Base-by-base conservation (phyloP, 2,797 vertebrate species). In the Chrysolophus pictus region DNA sequence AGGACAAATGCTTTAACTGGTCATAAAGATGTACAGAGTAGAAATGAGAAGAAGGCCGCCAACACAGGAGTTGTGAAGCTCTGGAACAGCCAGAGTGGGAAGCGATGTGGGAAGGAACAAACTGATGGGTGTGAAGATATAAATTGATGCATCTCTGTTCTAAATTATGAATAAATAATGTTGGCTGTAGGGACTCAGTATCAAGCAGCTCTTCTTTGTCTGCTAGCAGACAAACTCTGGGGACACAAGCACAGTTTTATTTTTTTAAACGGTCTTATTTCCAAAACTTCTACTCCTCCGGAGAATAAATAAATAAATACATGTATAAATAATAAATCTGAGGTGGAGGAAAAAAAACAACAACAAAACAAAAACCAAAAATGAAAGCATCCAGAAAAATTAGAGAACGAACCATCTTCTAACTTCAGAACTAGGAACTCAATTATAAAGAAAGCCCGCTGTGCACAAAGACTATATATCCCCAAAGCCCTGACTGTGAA, bases 151-250 rank as follows among this genome's bases (percentile, higher is more conserved):
- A 76, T 93, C 81, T 84, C 42, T 72, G 47, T 17, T 88, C 80
- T 76, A 92, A 91, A 90, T 84, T 81, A 86, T 89, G 65, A 94
- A 95, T 80, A 95, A 92, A 91, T 95, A 92, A 85, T 72, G 72
- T 12, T 91, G 49, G 31, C 19, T 85, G 21, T 28, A 59, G 14
- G 55, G 55, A 58, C 58, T 77, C 59, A 83, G 69, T 46, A 65
- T 77, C 62, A 92, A 41, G 22, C 28, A 71, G 24, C 28, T 88
- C 60, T 85, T 26, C 29, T 68, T 14, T 73, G 8, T 31, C 47
- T 47, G 19, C 17, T 46, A 39, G 72, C 46, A 73, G 29, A 83
- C 11, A 80, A 65, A 87, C 46, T 87, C 58, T 1, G 8, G 41
- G 62, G 62, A 77, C 42, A 29, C 3, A 9, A 85, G 11, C 15